Evolutionary conservation across 2,113 vertebrate genomes (phyloP).

Genomic region (Gorsachius goisagi): DNA sequence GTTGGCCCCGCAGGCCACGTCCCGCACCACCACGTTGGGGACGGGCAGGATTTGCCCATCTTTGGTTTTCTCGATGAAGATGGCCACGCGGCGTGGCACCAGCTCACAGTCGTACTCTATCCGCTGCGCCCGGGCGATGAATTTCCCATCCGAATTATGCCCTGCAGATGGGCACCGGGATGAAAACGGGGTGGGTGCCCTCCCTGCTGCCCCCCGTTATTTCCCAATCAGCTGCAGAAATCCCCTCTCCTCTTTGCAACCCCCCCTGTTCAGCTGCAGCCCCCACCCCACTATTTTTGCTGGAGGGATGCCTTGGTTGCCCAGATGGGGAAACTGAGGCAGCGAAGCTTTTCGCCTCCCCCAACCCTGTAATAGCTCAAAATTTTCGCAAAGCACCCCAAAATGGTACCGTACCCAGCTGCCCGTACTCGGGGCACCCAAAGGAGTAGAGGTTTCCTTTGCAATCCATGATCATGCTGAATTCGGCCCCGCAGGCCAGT

Average conservation of each 20-base stretch:
- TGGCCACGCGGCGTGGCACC: conserved; percentile 89
- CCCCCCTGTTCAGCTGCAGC: fast-evolving
- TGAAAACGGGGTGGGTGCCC: not conserved
- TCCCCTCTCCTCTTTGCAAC: not conserved
- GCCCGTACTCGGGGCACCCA: conserved; percentile 93
- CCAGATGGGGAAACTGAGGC: not conserved
- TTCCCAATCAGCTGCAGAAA: not conserved
- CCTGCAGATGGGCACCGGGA: conserved; percentile 54
- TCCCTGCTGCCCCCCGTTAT: not conserved
- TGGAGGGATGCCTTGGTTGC: not conserved
- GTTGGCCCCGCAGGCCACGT: conserved; percentile 89
- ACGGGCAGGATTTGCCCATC: conserved; percentile 93
- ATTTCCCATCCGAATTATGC: conserved; percentile 96
- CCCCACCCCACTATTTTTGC: fast-evolving
- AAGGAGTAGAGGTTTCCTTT: conserved; percentile 98
- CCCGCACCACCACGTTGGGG: conserved; percentile 92
- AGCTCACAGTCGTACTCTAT: conserved; percentile 98
- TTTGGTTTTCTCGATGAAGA: conserved; percentile 97
- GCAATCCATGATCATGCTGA: conserved; percentile 98
- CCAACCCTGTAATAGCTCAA: fast-evolving
- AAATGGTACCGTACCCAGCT: conserved; percentile 81
- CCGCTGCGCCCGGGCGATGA: conserved; percentile 93
- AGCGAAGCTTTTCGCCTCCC: fast-evolving
- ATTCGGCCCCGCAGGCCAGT: conserved; percentile 92
- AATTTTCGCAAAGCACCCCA: not conserved